These are phyloP conservation scores for Luscinia megarhynchos DNA, from an alignment of 2,797 vertebrate genomes.

Conservation along the genomic window DNA sequence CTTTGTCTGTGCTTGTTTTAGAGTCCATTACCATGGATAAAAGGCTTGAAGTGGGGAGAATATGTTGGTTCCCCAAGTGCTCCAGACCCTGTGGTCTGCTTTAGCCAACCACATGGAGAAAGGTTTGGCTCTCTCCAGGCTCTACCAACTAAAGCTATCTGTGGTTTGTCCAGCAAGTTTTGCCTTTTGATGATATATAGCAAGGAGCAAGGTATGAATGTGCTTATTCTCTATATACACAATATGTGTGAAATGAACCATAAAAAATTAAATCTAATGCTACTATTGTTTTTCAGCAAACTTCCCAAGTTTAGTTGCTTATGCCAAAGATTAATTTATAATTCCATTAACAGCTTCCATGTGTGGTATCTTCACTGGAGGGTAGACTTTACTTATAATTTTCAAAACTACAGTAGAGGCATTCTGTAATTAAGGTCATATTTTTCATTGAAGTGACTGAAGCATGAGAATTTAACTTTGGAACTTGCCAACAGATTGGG, in stretches of 20 bases:
- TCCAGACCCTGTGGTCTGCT: constrained; percentile 95
- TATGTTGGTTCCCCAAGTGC: constrained; percentile 95
- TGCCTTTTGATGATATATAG: constrained; percentile 99
- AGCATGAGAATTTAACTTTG: not conserved
- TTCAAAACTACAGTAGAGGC: not conserved
- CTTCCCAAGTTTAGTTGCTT: not conserved
- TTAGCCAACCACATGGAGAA: constrained; percentile 96
- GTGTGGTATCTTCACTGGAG: not conserved
- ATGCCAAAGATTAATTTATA: not conserved
- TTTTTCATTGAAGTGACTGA: not conserved
- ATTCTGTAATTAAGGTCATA: not conserved
- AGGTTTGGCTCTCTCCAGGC: constrained; percentile 92
- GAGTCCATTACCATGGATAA: constrained; percentile 97
- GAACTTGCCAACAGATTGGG: not conserved
- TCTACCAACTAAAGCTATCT: constrained; percentile 93
- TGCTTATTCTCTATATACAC: not conserved
- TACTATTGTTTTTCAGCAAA: not conserved
- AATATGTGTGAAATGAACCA: not conserved
- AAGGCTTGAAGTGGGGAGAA: constrained; percentile 97
- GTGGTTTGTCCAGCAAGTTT: constrained; percentile 93
- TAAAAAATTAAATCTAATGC: not conserved
- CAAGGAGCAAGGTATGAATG: constrained; percentile 92
- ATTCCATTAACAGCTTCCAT: not conserved
- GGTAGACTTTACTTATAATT: not conserved
- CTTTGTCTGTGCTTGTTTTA: constrained; percentile 60